Evolutionary conservation across 2,797 vertebrate genomes (phyloP), one percentile per base, ranked within the genome.

Genomic region (Aldrovandia affinis): DNA sequence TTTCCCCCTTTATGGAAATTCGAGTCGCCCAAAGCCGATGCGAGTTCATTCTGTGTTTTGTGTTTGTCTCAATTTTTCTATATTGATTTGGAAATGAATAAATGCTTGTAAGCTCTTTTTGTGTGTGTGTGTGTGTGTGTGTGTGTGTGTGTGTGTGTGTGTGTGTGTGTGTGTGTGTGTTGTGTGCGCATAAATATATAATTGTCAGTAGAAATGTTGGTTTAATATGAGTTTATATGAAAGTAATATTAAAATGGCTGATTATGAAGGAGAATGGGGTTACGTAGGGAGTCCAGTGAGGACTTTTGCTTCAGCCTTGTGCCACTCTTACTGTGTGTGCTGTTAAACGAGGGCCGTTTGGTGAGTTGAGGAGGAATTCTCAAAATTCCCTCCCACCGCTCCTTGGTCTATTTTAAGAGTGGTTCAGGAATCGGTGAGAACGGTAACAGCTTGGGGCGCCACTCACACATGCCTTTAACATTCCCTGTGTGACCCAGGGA

Each of bases 401-500:
- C 89, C 86, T 86, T 85, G 80, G 82, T 79, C 89, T 95, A 95
- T 95, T 96, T 95, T 88, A 87, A 91, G 91, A 83, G 84, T 65
- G 2, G 83, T 84, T 87, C 86, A 89, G 90, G 89, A 91, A 90
- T 91, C 86, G 83, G 87, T 86, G 89, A 90, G 93, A 88, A 91
- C 89, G 92, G 92, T 92, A 90, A 92, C 91, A 88, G 83, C 82
- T 83, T 85, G 86, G 87, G 92, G 91, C 84, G 88, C 90, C 87
- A 88, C 89, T 92, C 89, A 92, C 89, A 92, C 89, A 89, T 92
- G 90, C 89, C 83, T 90, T 83, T 84, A 89, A 91, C 92, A 90
- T 88, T 89, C 92, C 86, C 89, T 88, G 36, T 85, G 89, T 89
- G 89, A 92, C 88, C 90, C 89, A 90, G 92, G 91, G 91, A 90